A percentile compares a stretch with the other conserved stretches of the same genome.
Evolutionary conservation across 2,113 vertebrate genomes (phyloP).

Genomic region (Lipophrys pholis): DNA sequence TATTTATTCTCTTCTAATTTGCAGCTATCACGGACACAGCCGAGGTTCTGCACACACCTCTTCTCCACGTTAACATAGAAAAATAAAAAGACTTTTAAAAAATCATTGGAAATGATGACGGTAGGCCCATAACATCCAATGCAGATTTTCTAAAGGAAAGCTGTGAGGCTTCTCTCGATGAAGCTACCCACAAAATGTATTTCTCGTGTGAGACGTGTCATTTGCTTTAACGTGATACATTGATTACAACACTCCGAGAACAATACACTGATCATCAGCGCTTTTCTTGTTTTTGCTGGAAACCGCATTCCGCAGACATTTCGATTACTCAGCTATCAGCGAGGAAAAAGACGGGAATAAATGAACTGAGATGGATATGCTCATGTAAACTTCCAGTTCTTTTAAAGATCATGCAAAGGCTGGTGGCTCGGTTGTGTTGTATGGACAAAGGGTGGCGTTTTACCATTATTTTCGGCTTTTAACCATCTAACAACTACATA

Average conservation of each 20-base stretch:
- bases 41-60: slow-evolving; percentile 23
- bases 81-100: slow-evolving; percentile 21
- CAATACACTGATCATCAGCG: slow-evolving; percentile 11
- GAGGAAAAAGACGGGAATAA: slow-evolving; percentile 12
- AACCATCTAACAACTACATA: too few species aligned
- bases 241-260: slow-evolving; percentile 14
- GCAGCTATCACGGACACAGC: slow-evolving; percentile 35
- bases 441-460: slow-evolving; percentile 3
- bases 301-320: slow-evolving; percentile 15
- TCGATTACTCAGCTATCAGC: slow-evolving; percentile 6
- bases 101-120: slow-evolving; percentile 36
- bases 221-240: slow-evolving; percentile 12
- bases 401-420: neutral
- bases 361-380: neutral
- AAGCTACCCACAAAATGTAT: neutral
- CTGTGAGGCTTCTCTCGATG: slow-evolving; percentile 13
- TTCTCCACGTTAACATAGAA: slow-evolving; percentile 25
- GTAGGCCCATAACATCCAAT: neutral
- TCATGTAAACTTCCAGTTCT: slow-evolving; percentile 1
- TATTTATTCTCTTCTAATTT: slow-evolving; percentile 63
- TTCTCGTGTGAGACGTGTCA: slow-evolving; percentile 5
- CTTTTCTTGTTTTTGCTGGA: slow-evolving; percentile 12
- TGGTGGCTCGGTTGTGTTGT: neutral
- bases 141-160: slow-evolving; percentile 27
- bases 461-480: neutral